These are phyloP conservation scores for Grallaria varia DNA, from an alignment of 2,113 vertebrate species.

Conservation along the genomic window DNA sequence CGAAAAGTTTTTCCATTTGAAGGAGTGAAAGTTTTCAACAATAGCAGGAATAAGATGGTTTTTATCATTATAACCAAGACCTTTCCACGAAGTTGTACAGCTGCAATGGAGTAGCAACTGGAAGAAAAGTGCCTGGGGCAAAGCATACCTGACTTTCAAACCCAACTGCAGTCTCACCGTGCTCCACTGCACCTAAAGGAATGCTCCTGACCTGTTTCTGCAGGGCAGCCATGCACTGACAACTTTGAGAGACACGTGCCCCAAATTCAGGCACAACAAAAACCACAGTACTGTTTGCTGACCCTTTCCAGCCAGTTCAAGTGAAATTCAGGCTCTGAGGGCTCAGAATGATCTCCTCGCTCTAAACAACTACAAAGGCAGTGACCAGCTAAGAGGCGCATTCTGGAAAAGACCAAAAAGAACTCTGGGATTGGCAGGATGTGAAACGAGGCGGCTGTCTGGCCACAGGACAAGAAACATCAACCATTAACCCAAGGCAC, in stretches of 20 bases:
- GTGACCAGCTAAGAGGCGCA: slow-evolving; percentile 30
- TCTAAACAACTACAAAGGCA: neutral
- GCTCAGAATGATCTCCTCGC: neutral
- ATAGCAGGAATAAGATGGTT: neutral
- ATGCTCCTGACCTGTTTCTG: neutral
- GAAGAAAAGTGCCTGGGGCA: neutral
- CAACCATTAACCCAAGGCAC: neutral
- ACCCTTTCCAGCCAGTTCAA: neutral
- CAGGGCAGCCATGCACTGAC: neutral
- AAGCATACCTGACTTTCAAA: neutral
- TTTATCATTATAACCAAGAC: neutral
- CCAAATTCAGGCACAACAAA: neutral
- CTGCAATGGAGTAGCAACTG: neutral
- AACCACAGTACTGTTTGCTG: neutral
- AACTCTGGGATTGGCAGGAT: neutral
- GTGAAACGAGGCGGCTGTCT: neutral
- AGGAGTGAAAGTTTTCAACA: neutral
- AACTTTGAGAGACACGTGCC: neutral
- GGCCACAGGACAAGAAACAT: neutral
- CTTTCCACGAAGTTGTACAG: neutral
- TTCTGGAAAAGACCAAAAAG: neutral
- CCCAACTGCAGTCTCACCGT: neutral
- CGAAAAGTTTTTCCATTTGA: neutral
- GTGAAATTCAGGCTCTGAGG: neutral
- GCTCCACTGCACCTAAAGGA: neutral